These are phyloP conservation scores for Nematostella vectensis DNA, from an alignment of 92 coral and sea anemone genomes.

Conservation along the genomic window DNA sequence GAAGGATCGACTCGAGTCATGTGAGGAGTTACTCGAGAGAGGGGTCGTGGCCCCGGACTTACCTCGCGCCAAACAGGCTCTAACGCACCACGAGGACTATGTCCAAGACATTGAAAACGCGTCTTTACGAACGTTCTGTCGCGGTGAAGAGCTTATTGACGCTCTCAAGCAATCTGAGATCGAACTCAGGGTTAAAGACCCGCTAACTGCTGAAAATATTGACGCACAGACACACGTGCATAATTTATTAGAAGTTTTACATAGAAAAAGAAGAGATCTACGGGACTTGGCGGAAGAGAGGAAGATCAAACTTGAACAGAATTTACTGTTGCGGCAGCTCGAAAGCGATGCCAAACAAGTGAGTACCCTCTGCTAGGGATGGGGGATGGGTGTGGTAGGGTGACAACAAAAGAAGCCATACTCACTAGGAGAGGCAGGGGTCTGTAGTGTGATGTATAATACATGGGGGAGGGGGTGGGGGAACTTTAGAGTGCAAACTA, in stretches of 20 bases:
- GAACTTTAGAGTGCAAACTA: too few relatives aligned
- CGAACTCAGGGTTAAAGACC: constrained; percentile 88
- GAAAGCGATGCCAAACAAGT: constrained; percentile 99
- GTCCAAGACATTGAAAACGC: constrained; percentile 88
- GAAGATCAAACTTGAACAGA: constrained; percentile 85
- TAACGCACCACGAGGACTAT: constrained; percentile 76
- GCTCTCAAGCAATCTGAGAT: constrained; percentile 90
- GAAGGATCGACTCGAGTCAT: constrained; percentile 87
- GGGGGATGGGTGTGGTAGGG: background rate
- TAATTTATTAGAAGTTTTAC: constrained; percentile 92
- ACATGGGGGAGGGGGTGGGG: too few relatives aligned
- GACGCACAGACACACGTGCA: constrained; percentile 95
- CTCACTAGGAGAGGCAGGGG: too few relatives aligned
- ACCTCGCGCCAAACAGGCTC: constrained; percentile 82
- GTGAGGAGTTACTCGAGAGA: constrained; percentile 89
- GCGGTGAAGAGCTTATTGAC: constrained; percentile 96
- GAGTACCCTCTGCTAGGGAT: constrained; percentile 8
- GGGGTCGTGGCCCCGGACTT: constrained; percentile 77
- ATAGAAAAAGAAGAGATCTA: constrained; percentile 82
- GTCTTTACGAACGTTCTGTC: constrained; percentile 87
- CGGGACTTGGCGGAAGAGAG: constrained; percentile 84
- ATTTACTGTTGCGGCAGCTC: constrained; percentile 68
- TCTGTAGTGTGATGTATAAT: too few relatives aligned
- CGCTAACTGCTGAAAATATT: constrained; percentile 81
- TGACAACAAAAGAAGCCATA: too few relatives aligned